Conservation (phyloP, 2,113 vertebrate species). For the Larimichthys crocea region DNA sequence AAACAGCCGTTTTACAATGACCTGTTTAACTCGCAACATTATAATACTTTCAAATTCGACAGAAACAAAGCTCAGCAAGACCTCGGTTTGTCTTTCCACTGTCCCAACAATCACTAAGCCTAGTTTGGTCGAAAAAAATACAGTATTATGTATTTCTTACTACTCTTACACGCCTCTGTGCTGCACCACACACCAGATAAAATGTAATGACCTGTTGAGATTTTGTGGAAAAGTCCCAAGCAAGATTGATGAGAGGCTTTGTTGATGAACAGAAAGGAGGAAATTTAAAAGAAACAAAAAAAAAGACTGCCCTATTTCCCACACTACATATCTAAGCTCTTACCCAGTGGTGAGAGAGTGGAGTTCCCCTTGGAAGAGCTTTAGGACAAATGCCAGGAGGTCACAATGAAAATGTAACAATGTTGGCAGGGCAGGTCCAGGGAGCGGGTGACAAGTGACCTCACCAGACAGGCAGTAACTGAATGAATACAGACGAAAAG, state of each 20-base stretch:
- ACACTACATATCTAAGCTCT: not conserved
- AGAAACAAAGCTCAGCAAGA: no score
- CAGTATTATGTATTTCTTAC: no score
- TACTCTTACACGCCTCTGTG: not conserved
- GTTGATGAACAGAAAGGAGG: not conserved
- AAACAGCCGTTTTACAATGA: no score
- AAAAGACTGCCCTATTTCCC: not conserved
- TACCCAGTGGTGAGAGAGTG: conserved; percentile 86
- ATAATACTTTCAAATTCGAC: no score
- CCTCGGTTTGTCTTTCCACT: no score
- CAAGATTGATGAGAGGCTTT: not conserved
- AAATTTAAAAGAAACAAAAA: not conserved
- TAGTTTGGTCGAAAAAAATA: no score
- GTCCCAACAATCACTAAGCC: not conserved
- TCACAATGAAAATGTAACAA: conserved; percentile 84
- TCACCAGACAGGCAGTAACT: conserved; percentile 80
- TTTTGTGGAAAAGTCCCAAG: not conserved
- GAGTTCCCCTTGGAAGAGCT: conserved; percentile 90
- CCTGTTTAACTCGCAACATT: no score
- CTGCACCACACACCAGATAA: not conserved
- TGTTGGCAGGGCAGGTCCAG: conserved; percentile 79
- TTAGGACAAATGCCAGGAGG: conserved; percentile 88
- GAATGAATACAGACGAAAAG: conserved; percentile 26
- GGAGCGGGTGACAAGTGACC: conserved; percentile 87
- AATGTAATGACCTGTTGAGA: not conserved